A percentile compares a stretch with the other conserved stretches of the same genome.
These are phyloP conservation scores for Limnephilus lunatus DNA, from an alignment of 2,888 invertebrate species.

Conservation along the genomic window DNA sequence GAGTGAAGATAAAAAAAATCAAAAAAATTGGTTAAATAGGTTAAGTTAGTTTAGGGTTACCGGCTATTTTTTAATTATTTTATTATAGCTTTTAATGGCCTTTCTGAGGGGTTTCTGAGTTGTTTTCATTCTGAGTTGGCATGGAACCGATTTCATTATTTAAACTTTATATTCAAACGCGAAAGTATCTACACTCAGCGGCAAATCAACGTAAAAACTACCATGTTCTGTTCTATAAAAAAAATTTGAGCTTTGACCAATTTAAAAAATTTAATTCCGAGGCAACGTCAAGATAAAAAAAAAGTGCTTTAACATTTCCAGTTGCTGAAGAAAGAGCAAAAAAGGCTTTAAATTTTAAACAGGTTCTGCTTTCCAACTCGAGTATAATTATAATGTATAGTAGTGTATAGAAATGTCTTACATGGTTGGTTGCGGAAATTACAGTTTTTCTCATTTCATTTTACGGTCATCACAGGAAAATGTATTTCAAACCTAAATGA, in stretches of 20 bases:
- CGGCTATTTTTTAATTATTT: too few species aligned
- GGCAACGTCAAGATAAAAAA: not conserved
- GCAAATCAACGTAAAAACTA: not conserved
- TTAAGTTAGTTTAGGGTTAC: too few species aligned
- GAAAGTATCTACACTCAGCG: not conserved
- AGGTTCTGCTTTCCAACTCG: not conserved
- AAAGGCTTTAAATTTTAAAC: conserved; percentile 22
- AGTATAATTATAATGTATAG: not conserved
- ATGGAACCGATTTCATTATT: too few species aligned
- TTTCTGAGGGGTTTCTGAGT: too few species aligned
- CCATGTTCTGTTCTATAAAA: not conserved
- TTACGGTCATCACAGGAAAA: conserved; percentile 40
- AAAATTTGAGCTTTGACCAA: not conserved
- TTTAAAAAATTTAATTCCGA: not conserved
- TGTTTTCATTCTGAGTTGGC: too few species aligned
- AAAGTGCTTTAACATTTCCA: not conserved
- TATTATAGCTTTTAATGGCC: too few species aligned
- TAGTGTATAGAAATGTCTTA: not conserved
- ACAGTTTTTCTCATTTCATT: conserved; percentile 51
- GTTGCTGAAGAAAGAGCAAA: not conserved
- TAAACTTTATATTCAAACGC: too few species aligned
- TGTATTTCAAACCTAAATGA: conserved; percentile 35
- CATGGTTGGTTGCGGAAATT: conserved; percentile 44
- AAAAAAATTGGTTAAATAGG: too few species aligned
- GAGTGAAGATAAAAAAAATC: too few species aligned